Base-by-base conservation (phyloP, 2,797 vertebrate species). In the Betta splendens region DNA sequence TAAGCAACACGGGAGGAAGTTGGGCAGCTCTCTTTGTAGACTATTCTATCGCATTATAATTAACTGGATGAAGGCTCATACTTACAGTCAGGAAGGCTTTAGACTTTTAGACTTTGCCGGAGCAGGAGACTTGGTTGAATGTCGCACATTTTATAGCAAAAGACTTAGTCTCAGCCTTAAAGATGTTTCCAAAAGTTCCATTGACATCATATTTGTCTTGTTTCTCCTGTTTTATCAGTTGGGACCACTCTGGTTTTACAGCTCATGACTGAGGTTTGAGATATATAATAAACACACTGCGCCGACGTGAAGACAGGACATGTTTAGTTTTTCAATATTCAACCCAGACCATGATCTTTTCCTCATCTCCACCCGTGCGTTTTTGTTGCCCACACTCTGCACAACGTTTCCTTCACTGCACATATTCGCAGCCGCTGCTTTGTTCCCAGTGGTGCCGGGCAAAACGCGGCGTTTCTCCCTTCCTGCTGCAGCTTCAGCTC, bases 31-130 rank as follows among this genome's bases (percentile, higher is more conserved):
- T 69, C 44, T 83, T 79, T 75, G 59, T 39, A 31, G 33, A 63
- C 49, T 36, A 56, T 76, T 74, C 61, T 53, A 39, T 25, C 58
- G 52, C 56, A 11, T 69, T 39, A 64, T 61, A 70, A 79, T 81
- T 75, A 62, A 40, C 65, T 53, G 63, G 35, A 79, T 82, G 53
- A 35, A 58, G 50, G 58, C 26, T 57, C 36, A 28, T 61, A 35
- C 21, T 43, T 54, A 33, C 21, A 32, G 46, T 29, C 11, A 39
- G 43, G 68, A 59, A 42, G 68, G 36, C 57, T 57, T 31, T 49
- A 68, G 67, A 28, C 42, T 51, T 23, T 15, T 49, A 55, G 47
- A 50, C 38, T 26, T 39, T 48, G 40, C 21, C 28, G 40, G 25
- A 63, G 25, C 25, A 31, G 46, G 7, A 53, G 55, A 23, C 25